Evolutionary conservation across 1,140 invertebrate species (phyloP).

Genomic region (Pristionchus pacificus): DNA sequence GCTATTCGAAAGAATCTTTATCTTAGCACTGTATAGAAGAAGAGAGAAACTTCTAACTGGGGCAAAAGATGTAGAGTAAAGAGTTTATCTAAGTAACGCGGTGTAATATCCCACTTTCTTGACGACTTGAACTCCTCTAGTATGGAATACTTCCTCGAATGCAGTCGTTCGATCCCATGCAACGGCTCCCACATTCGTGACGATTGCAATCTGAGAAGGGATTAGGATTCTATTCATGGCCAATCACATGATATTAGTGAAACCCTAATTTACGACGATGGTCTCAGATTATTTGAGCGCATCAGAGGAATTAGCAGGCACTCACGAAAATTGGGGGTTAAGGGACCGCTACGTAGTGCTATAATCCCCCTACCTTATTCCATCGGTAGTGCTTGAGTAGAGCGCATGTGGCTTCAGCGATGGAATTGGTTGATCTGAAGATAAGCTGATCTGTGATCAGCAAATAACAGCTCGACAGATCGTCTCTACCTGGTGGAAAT

Average conservation of each 20-base stretch:
- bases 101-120: slow-evolving; percentile 36
- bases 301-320: no score
- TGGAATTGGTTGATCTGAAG: slow-evolving; percentile 46
- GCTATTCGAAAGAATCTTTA: not conserved
- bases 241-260: no score
- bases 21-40: not conserved
- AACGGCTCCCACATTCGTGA: slow-evolving; percentile 44
- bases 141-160: slow-evolving; percentile 50
- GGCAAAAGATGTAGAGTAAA: no score
- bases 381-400: slow-evolving; percentile 44
- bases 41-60: no score
- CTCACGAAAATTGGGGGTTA: no score
- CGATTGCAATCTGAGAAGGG: slow-evolving; percentile 42
- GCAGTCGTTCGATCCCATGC: slow-evolving; percentile 46
- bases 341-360: no score
- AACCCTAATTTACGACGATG: no score
- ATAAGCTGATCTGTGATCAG: not conserved
- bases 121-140: slow-evolving; percentile 32
- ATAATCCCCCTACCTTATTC: no score
- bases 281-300: no score
- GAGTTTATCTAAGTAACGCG: no score
- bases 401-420: slow-evolving; percentile 40
- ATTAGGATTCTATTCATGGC: no score
- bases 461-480: no score
- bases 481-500: slow-evolving; percentile 28